Conservation (phyloP, 1,140 invertebrate species). For the Hylyphantes graminicola region DNA sequence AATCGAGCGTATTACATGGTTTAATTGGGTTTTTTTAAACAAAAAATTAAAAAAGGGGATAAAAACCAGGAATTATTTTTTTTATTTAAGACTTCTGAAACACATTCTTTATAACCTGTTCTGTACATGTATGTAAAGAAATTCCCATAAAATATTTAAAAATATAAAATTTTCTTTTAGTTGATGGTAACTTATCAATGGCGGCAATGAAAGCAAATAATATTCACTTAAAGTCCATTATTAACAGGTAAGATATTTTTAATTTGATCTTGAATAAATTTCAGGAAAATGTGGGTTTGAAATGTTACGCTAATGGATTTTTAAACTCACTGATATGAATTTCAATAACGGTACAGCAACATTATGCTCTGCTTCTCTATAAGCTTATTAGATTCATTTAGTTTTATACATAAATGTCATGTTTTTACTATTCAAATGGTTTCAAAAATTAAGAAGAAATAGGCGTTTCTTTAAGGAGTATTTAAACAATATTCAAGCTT, state of each 20-base stretch:
- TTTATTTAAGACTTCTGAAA: no score
- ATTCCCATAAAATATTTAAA: no score
- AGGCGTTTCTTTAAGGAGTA: not conserved
- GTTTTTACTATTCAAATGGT: not conserved
- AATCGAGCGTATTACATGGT: no score
- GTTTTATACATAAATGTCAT: not conserved
- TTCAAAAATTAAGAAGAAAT: not conserved
- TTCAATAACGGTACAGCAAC: not conserved
- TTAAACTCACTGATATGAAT: no score
- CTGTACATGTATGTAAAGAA: no score
- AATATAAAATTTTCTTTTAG: constrained; percentile 7
- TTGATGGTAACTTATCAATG: constrained; percentile 60
- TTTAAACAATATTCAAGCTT: not conserved
- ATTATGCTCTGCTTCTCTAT: not conserved
- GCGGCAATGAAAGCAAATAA: constrained; percentile 50
- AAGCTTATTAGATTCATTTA: not conserved
- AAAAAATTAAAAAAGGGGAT: no score
- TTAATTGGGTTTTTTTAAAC: no score
- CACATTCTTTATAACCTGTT: no score
- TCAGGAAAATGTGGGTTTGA: no score
- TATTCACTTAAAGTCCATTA: constrained; percentile 48
- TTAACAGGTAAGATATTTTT: constrained; percentile 42
- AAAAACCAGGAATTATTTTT: no score
- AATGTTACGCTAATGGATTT: no score
- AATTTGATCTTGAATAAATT: no score